Evolutionary conservation across 2,113 vertebrate species (phyloP).

Genomic region (Falco punctatus): DNA sequence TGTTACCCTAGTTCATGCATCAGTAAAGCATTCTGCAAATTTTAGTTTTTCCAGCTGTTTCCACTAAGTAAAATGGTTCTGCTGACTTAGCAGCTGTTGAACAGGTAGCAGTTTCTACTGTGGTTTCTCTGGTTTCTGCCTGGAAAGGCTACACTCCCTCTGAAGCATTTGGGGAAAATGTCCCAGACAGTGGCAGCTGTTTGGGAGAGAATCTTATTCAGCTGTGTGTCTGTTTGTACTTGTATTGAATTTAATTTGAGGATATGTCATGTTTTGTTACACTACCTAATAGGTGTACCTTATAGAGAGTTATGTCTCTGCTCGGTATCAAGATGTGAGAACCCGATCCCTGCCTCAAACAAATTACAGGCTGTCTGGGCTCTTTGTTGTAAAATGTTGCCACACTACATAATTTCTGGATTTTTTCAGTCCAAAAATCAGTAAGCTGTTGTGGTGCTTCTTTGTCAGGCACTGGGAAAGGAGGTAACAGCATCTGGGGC

Average conservation of each 20-base stretch:
- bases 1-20: background rate
- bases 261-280: background rate
- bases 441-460: background rate
- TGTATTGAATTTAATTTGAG: background rate
- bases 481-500: slow-evolving; percentile 96
- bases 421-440: background rate
- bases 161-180: background rate
- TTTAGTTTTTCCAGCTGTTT: background rate
- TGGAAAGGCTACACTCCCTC: background rate
- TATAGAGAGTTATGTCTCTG: background rate
- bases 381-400: background rate
- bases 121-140: background rate
- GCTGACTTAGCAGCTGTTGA: background rate
- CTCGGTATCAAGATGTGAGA: background rate
- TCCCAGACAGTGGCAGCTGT: background rate
- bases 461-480: slow-evolving; percentile 90
- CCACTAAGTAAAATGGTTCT: background rate
- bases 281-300: background rate
- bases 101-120: background rate
- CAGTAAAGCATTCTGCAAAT: background rate
- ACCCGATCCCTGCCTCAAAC: background rate
- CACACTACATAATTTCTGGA: background rate
- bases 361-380: background rate
- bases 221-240: background rate
- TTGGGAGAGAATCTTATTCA: background rate